Conservation (phyloP, 2,113 vertebrate species). For the Pristiophorus japonicus region DNA sequence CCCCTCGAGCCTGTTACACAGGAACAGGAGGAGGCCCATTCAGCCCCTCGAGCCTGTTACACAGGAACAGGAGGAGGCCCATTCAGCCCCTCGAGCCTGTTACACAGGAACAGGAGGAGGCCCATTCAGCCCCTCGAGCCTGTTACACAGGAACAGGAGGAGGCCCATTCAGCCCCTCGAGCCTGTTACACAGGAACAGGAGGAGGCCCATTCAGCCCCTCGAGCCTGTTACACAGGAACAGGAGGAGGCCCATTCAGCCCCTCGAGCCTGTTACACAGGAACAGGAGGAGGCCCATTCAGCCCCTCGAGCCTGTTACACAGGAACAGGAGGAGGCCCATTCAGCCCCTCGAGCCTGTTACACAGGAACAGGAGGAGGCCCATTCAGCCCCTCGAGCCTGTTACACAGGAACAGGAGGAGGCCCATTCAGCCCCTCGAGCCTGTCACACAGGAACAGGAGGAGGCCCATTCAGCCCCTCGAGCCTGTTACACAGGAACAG, state of each 20-base stretch:
- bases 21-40: background rate
- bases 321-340: background rate
- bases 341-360: background rate
- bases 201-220: background rate
- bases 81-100: background rate
- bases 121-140: background rate
- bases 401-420: background rate
- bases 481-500: background rate
- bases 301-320: background rate
- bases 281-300: background rate
- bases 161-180: background rate
- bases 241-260: background rate
- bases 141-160: background rate
- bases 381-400: background rate
- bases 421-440: background rate
- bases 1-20: background rate
- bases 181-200: background rate
- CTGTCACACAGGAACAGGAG: background rate
- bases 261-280: background rate
- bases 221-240: background rate
- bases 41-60: background rate
- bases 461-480: background rate
- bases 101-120: background rate
- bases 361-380: background rate
- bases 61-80: background rate